Evolutionary conservation across 2,888 invertebrate species (phyloP), one percentile per base, ranked within the genome.

Genomic region (Notodonta dromedarius): DNA sequence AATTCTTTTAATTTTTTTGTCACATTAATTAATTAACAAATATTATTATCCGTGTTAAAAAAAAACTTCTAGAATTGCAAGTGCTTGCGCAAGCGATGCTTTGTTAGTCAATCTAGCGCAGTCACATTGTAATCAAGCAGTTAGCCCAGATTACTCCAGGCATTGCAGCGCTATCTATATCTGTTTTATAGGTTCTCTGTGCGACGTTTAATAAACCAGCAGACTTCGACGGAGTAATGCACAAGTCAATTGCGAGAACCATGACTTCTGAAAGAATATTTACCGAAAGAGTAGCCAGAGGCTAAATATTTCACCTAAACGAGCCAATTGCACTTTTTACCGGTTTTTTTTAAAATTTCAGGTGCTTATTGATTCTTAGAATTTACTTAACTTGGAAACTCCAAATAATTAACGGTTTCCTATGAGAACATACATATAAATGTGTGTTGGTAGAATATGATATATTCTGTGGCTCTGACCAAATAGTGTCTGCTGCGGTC

Each of bases 101-200:
- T 52, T 32, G 13, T 13, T 9, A 32, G 32, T 32, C 11, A 32
- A 52, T 52, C 52, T 50, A 16, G 50, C 50, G 16, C 50, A 32
- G 12, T 32, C 5, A 6, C 52, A 35, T 32, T 52, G 52, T 32
- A 52, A 50, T 50, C 16, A 50, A 52, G 13, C 52, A 52, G 52
- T 52, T 52, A 52, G 13, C 52, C 52, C 52, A 12, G 32, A 35
- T 52, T 35, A 32, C 52, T 52, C 52, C 52, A 52, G 52, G 2
- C 32, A 13, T 52, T 52, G n/a, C 52, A 52, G 32, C 5, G 32
- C 32, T 32, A 52, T 24, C 24, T 24, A 52, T 52, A 52, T 24
- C n/a, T n/a, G n/a, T n/a, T n/a, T n/a, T n/a, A n/a, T n/a, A n/a
- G n/a, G n/a, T n/a, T n/a, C n/a, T n/a, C n/a, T n/a, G n/a, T 16